phyloP scores from a whole-genome alignment of 2,113 vertebrate genomes.

The Mirza zaza region DNA sequence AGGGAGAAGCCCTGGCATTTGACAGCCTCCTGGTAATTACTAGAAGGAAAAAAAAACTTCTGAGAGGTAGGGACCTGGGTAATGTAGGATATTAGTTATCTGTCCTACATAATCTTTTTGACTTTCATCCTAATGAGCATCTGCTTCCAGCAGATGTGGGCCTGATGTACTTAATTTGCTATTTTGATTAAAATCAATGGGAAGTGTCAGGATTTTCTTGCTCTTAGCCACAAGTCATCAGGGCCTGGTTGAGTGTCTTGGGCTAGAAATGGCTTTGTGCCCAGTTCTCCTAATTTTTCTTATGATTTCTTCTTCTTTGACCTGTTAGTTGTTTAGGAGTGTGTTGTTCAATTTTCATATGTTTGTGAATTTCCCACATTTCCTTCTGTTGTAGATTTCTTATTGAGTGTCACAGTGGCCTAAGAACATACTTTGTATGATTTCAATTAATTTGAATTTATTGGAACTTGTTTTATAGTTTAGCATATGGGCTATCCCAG shows the following conservation, averaged over 20 bases:
- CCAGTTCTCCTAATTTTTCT: conserved; percentile 40
- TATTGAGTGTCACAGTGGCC: conserved; percentile 7
- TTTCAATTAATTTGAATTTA: conserved; percentile 53
- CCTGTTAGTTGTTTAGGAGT: not conserved
- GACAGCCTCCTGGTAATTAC: conserved; percentile 65
- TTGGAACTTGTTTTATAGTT: not conserved
- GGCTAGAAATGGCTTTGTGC: conserved; percentile 23
- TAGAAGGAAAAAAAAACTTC: conserved; percentile 53
- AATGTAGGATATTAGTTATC: conserved; percentile 70
- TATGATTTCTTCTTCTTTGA: conserved; percentile 48
- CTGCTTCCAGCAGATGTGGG: conserved; percentile 64
- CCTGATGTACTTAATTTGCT: conserved; percentile 73
- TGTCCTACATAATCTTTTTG: conserved; percentile 67
- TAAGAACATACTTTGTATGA: not conserved
- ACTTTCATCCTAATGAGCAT: conserved; percentile 73
- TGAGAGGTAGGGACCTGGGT: conserved; percentile 49
- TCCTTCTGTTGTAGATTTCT: conserved; percentile 29
- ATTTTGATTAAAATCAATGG: conserved; percentile 56
- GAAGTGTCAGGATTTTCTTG: conserved; percentile 62
- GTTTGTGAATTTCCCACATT: conserved; percentile 15
- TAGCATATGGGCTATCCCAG: not conserved
- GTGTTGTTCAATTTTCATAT: conserved; percentile 1
- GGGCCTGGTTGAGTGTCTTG: conserved; percentile 4
- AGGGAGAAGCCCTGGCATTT: conserved; percentile 60
- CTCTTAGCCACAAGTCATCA: conserved; percentile 42